phyloP scores from a whole-genome alignment of 2,797 vertebrate species.

The Cuniculus paca region DNA sequence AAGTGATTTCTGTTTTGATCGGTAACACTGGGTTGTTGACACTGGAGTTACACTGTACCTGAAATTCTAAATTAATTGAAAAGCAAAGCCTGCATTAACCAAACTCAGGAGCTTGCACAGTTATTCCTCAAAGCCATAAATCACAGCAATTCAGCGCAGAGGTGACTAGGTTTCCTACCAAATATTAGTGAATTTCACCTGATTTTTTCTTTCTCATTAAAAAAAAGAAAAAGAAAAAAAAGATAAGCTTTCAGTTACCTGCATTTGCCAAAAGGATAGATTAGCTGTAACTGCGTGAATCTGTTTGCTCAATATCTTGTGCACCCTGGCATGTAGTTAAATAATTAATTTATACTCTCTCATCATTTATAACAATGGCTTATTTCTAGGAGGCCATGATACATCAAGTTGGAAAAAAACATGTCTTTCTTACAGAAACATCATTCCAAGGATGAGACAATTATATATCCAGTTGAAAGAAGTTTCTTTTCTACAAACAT shows the following conservation, averaged over 20 bases:
- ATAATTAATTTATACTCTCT: slow-evolving; percentile 29
- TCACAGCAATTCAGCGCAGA: slow-evolving; percentile 35
- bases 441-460: not conserved
- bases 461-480: not conserved
- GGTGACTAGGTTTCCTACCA: slow-evolving; percentile 28
- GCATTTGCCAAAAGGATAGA: slow-evolving; percentile 40
- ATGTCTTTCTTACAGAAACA: slow-evolving; percentile 22
- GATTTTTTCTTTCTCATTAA: not conserved
- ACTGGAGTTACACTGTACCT: not conserved
- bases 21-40: slow-evolving; percentile 56
- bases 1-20: slow-evolving; percentile 39
- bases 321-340: not conserved
- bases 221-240: not conserved
- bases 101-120: slow-evolving; percentile 18
- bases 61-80: slow-evolving; percentile 67
- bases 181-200: slow-evolving; percentile 60
- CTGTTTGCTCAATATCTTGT: not conserved
- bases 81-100: slow-evolving; percentile 61
- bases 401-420: not conserved
- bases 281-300: not conserved
- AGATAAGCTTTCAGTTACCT: slow-evolving; percentile 25
- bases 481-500: slow-evolving; percentile 32
- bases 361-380: not conserved
- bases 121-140: slow-evolving; percentile 55
- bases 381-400: not conserved